Evolutionary conservation across 2,797 vertebrate genomes (phyloP), one percentile per base, ranked within the genome.

Genomic region (Rachycentron canadum): DNA sequence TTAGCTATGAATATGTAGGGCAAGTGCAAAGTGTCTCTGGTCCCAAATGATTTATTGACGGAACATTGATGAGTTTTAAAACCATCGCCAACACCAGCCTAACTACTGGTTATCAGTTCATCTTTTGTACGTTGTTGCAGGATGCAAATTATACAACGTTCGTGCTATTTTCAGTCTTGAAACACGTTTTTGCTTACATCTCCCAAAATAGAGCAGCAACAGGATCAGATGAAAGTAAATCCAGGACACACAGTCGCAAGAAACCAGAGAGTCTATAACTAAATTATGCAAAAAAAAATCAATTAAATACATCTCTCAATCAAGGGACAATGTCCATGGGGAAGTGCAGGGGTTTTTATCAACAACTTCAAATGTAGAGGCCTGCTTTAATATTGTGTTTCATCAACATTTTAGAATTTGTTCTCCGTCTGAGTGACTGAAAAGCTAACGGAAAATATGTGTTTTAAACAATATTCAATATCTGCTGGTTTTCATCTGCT

Each of bases 241-340:
- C 64, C 69, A 79, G 79, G 57, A 58, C 76, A 72, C 43, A 28
- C n/a, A 72, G 17, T 74, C 47, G 56, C 78, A 77, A 60, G 38
- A 83, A 80, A 60, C 47, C 55, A 53, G 74, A 76, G 77, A 83
- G 56, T 55, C 57, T 71, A 17, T 36, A 65, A 68, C 23, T 89
- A 57, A 89, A 88, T 87, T 73, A 89, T 89, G 81, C 82, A 88
- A 73, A 69, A 79, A 76, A 79, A 85, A 85, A 88, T 89, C 52
- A 87, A 84, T 89, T 82, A 88, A 90, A 87, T 73, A 69, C 68
- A 83, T 79, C 43, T 73, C 58, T 87, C 69, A 91, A 88, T 91
- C 87, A 77, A 72, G 88, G 80, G 81, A 72, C n/a, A 16, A 13
- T 13, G 52, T 85, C 91, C 47, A 3, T 3, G 7, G 85, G 86